phyloP scores from a whole-genome alignment of 1,140 invertebrate species.

The Drosophila azteca region DNA sequence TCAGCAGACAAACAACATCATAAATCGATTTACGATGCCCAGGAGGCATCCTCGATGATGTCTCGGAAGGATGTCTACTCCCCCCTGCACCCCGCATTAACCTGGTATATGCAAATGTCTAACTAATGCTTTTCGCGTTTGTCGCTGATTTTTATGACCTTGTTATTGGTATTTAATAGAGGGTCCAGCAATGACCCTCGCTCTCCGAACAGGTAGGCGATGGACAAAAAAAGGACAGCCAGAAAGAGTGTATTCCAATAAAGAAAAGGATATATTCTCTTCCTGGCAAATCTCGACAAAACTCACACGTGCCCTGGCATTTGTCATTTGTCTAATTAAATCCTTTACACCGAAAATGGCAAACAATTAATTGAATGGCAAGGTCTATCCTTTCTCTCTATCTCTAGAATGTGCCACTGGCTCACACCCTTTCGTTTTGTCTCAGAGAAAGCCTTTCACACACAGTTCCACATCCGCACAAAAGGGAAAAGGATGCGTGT shows the following conservation, averaged over 20 bases:
- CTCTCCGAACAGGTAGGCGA: constrained; percentile 23
- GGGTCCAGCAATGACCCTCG: not conserved
- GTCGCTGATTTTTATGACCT: constrained; percentile 67
- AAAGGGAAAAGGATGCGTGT: constrained; percentile 3
- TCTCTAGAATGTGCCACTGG: constrained; percentile 36
- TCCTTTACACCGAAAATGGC: constrained; percentile 48
- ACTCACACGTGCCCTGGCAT: constrained; percentile 45
- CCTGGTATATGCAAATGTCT: constrained; percentile 56
- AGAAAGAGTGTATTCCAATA: too few relatives aligned
- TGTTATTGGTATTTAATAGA: constrained; percentile 68
- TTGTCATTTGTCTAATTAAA: constrained; percentile 34
- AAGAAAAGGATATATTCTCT: not conserved
- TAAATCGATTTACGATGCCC: constrained; percentile 66
- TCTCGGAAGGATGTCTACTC: not conserved
- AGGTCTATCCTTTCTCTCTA: not conserved
- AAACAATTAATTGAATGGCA: constrained; percentile 68
- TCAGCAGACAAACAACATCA: constrained; percentile 61
- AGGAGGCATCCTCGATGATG: not conserved
- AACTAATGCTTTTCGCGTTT: constrained; percentile 64
- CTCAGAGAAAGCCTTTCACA: constrained; percentile 41
- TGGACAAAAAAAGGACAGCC: not conserved
- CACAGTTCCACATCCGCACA: constrained; percentile 10
- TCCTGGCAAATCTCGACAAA: constrained; percentile 39
- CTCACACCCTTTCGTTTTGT: constrained; percentile 66
- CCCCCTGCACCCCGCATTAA: not conserved